Evolutionary conservation across 2,113 vertebrate genomes (phyloP).

Genomic region (human): GRCh38 chr4:174734001-174734500

Average conservation of each 20-base stretch:
- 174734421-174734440: slow-evolving; percentile 35
- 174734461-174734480: slow-evolving; percentile 28
- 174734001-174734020: neutral
- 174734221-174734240: neutral
- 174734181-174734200: slow-evolving; percentile 22
- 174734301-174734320: neutral
- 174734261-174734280: neutral
- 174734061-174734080: neutral
- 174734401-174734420: neutral
- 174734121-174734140: neutral
- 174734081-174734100: neutral
- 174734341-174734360: neutral
- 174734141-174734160: neutral
- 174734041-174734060: neutral
- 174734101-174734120: neutral
- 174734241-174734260: neutral
- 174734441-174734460: neutral
- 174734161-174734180: neutral
- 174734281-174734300: neutral
- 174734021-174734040: neutral
- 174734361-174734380: slow-evolving; percentile 31
- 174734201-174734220: neutral
- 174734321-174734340: neutral
- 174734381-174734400: neutral
- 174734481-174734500: slow-evolving; percentile 1